Evolutionary conservation across 1,140 invertebrate species (phyloP), one percentile per base, ranked within the genome.

Genomic region (Platorchestia sp.): DNA sequence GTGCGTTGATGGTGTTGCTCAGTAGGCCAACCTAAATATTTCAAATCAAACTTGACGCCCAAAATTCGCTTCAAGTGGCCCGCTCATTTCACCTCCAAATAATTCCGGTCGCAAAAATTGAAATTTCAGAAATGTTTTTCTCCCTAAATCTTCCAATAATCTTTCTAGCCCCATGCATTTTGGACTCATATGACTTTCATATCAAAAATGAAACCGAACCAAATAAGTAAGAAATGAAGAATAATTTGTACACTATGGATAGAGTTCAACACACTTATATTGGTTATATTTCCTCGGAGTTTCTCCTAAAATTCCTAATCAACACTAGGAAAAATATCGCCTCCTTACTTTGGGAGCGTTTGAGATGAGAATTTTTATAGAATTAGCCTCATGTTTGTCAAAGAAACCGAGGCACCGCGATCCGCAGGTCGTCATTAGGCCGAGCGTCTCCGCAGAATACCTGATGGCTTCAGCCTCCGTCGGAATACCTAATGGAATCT

Each of bases 401-500:
- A 93, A 45, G 91, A 93, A 93, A 44, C 91, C 91, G 43, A 47
- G 91, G 43, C 44, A 90, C 43, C 44, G 47, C 91, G 91, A 93
- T 93, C 91, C 91, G 45, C 16, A 42, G 45, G 91, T 47, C 91
- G 91, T 93, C 91, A 93, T 93, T 93, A 93, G 91, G 91, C 16
- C 44, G 91, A 45, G 45, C 5, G 91, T 93, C 91, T 93, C 91
- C 45, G 43, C 43, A 45, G 91, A 93, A 93, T 93, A 45, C 91
- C 47, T 93, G 91, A 93, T 93, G 91, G 91, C 45, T 45, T 44
- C 5, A 42, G 43, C 91, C 41, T 45, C 91, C 22, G 43, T 93
- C 40, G 43, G 91, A 93, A 93, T 93, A 93, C 91, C 91, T 93
- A 93, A 93, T 93, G 91, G 91, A 93, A 93, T 93, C 91, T 93